Conservation (phyloP, 64 coral and sea anemone genomes). For the Pocillopora damicornis region DNA sequence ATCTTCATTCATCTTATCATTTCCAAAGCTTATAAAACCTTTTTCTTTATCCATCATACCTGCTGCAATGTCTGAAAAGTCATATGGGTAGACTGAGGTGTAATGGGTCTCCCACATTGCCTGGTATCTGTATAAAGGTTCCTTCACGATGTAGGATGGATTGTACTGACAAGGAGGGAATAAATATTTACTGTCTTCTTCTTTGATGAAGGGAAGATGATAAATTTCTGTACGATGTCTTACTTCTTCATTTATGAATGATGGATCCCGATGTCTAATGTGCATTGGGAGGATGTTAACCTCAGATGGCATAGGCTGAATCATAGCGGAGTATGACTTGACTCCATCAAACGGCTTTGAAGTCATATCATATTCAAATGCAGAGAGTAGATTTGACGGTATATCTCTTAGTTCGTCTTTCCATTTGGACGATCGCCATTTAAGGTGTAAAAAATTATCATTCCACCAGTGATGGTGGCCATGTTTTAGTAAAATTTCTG, state of each 20-base stretch:
- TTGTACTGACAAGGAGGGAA: slow-evolving; percentile 33
- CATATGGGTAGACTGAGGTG: slow-evolving; percentile 35
- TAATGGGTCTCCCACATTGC: slow-evolving; percentile 41
- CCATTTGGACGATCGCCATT: background rate
- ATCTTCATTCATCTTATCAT: slow-evolving; percentile 46
- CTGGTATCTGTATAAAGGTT: slow-evolving; percentile 32
- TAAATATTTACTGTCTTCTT: slow-evolving; percentile 33
- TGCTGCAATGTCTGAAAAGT: slow-evolving; percentile 11
- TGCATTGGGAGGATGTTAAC: slow-evolving; percentile 40
- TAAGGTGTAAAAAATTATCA: background rate
- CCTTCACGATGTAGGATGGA: slow-evolving; percentile 41
- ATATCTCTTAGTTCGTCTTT: background rate
- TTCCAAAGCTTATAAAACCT: slow-evolving; percentile 37
- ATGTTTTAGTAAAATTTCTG: slow-evolving; percentile 3
- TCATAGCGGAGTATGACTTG: background rate
- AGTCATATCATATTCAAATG: background rate
- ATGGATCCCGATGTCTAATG: background rate
- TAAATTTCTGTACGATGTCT: slow-evolving; percentile 8
- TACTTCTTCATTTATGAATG: background rate
- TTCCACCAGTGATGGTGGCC: background rate
- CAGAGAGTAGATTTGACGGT: background rate
- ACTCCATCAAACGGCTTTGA: background rate
- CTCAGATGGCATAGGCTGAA: background rate
- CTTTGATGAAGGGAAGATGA: slow-evolving; percentile 30
- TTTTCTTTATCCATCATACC: background rate